Evolutionary conservation across 1,140 invertebrate genomes (phyloP), one percentile per base, ranked within the genome.

Genomic region (Linepithema humile): DNA sequence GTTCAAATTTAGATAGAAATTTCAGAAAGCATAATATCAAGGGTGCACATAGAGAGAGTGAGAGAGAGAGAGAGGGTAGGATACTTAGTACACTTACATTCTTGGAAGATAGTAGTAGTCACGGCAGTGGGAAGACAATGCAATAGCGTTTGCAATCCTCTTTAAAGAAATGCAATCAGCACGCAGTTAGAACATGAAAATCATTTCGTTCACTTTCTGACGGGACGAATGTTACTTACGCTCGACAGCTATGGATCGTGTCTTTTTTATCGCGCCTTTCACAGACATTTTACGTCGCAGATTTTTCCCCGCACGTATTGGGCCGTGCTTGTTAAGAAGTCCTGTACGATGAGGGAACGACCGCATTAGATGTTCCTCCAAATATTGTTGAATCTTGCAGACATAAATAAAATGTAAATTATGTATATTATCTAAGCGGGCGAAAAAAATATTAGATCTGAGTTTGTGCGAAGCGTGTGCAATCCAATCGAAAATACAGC

Each of bases 231-330:
- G 0, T 45, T 89, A 95, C 96, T 95, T 94, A 97, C 97, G 96
- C 92, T 97, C 97, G 32, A 97, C 96, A 90, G 97, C 97, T 64
- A 98, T 98, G 7, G 97, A 98, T 90, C 97, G 94, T 0, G 97
- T 98, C 91, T 98, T 97, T 93, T 97, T 98, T 77, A 98, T 98
- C 15, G 97, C 97, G 73, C 97, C 97, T 89, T 96, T 96, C 4
- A 98, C 97, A 2, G 97, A 98, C 96, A 98, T 97, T 92, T 96
- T 96, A 20, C 97, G 95, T 53, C 96, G 95, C 5, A 97, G 86
- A 78, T 95, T 95, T 73, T 95, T 94, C 0, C 94, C 93, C 20
- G 95, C 95, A 60, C 95, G 95, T n/a, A 95, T 53, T 12, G 84
- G 90, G 4, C 88, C 78, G 0, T 94, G 90, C 5, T 93, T 92